Conservation (phyloP, 2,888 invertebrate genomes). For the Malthinus flaveolus region DNA sequence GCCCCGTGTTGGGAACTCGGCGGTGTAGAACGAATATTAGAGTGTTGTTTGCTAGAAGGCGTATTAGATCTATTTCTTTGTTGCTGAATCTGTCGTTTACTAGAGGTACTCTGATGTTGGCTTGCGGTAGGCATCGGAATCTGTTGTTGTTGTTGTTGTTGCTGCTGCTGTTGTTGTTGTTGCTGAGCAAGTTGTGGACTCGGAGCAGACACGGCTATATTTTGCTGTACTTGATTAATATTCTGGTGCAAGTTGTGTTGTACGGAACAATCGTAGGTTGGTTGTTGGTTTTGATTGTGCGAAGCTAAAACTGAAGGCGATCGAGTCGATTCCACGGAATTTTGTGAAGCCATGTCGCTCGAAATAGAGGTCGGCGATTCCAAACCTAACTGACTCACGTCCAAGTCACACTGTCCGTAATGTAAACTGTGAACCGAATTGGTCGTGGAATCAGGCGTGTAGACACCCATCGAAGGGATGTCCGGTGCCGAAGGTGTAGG, state of each 20-base stretch:
- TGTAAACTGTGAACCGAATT: constrained; percentile 80
- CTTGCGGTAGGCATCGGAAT: constrained; percentile 34
- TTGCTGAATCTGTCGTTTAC: constrained; percentile 49
- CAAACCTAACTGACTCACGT: constrained; percentile 80
- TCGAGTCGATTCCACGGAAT: constrained; percentile 64
- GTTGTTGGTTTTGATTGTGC: constrained; percentile 38
- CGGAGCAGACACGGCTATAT: constrained; percentile 52
- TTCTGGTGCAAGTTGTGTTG: constrained; percentile 47
- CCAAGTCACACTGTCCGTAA: constrained; percentile 80
- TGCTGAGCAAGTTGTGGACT: constrained; percentile 55
- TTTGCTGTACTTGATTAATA: constrained; percentile 45
- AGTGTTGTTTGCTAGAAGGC: constrained; percentile 49
- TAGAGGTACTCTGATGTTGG: constrained; percentile 46
- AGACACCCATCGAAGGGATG: constrained; percentile 81
- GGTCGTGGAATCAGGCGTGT: constrained; percentile 82
- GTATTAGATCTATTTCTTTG: constrained; percentile 49
- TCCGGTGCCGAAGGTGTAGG: constrained; percentile 59
- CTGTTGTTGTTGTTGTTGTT: constrained; percentile 44
- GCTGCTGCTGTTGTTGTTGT: constrained; percentile 43
- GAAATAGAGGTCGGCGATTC: constrained; percentile 90
- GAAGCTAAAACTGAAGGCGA: constrained; percentile 61
- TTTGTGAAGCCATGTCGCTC: constrained; percentile 80
- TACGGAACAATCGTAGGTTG: constrained; percentile 72
- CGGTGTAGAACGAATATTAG: constrained; percentile 48
- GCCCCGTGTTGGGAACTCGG: constrained; percentile 43